Base-by-base conservation (phyloP, 2,113 vertebrate genomes). In the Brienomyrus longianalis region DNA sequence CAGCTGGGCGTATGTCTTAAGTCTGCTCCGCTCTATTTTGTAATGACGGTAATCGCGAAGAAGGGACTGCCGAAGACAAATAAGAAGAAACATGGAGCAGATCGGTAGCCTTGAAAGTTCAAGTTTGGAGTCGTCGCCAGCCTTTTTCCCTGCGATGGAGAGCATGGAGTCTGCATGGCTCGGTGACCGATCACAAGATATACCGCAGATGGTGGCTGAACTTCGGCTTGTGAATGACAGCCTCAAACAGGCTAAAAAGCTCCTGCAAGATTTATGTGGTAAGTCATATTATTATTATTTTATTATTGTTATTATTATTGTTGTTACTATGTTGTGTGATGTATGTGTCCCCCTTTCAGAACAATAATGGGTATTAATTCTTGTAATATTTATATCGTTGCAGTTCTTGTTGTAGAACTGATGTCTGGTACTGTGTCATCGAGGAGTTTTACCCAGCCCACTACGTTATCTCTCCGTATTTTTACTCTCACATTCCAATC, bases 131-230 rank as follows among this genome's bases (percentile, higher is more conserved):
- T 56, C 77, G 35, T 4, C 21, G 27, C 27, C 8, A 13, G 52
- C 17, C 15, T 27, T n/a, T 50, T 39, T 13, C 11, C 80, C 39
- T 39, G 3, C 10, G 39, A 43, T 21, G 27, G 27, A 45, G 39
- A 17, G 47, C 35, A 8, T 43, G 45, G 83, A 84, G 19, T 45
- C 45, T 45, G 19, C 21, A 1, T 84, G 83, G 39, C 21, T 48
- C 21, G 17, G 39, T 8, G 83, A 47, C 45, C 15, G 45, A 8
- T 84, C 48, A 48, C 83, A 45, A 47, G 45, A 89, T 8, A 45
- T 90, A 21, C 10, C 74, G 7, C 89, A 89, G 89, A 90, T 80
- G 23, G 90, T 90, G n/a, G 66, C 87, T 21, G 88, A 47, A 48
- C 86, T 91, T 5, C 86, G 90, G 48, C 23, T 35, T n/a, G 89